Evolutionary conservation across 1,140 invertebrate species (phyloP).

Genomic region (Arion vulgaris): DNA sequence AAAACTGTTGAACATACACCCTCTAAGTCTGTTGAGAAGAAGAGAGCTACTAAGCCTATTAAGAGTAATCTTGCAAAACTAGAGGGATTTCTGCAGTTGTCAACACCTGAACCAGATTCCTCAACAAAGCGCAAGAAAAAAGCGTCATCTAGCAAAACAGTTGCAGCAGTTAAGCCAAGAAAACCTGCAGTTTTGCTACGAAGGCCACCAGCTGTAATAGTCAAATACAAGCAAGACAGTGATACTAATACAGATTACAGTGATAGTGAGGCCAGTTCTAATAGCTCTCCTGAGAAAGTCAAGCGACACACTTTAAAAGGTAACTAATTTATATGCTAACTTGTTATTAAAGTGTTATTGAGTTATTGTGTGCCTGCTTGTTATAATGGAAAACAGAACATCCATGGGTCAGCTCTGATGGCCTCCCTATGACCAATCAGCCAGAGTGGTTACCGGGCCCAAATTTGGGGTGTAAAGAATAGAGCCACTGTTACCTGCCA

Average conservation of each 20-base stretch:
- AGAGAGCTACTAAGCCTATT: not conserved
- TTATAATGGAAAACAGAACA: not conserved
- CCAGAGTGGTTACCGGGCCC: too few relatives aligned
- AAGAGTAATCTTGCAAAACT: not conserved
- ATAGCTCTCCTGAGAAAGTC: not conserved
- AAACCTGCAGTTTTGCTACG: not conserved
- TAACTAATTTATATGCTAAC: not conserved
- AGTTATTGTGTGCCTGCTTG: not conserved
- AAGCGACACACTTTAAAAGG: not conserved
- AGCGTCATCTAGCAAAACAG: conserved; percentile 11
- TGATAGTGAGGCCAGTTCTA: conserved; percentile 19
- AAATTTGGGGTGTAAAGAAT: too few relatives aligned
- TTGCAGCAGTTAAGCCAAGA: conserved; percentile 16
- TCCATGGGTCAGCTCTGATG: too few relatives aligned
- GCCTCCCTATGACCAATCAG: too few relatives aligned
- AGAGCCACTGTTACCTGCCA: too few relatives aligned
- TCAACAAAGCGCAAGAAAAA: not conserved
- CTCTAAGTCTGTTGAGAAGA: not conserved
- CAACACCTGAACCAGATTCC: not conserved
- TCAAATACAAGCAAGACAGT: conserved; percentile 14
- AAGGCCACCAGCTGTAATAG: not conserved
- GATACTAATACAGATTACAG: conserved; percentile 35
- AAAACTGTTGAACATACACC: not conserved
- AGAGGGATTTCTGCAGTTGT: not conserved
- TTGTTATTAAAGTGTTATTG: too few relatives aligned